Percentiles rank a stretch among this genome's conserved stretches.
These are phyloP conservation scores for Paracentrotus lividus DNA, from an alignment of 53 echinoderm and acorn worm genomes.

Conservation along the genomic window DNA sequence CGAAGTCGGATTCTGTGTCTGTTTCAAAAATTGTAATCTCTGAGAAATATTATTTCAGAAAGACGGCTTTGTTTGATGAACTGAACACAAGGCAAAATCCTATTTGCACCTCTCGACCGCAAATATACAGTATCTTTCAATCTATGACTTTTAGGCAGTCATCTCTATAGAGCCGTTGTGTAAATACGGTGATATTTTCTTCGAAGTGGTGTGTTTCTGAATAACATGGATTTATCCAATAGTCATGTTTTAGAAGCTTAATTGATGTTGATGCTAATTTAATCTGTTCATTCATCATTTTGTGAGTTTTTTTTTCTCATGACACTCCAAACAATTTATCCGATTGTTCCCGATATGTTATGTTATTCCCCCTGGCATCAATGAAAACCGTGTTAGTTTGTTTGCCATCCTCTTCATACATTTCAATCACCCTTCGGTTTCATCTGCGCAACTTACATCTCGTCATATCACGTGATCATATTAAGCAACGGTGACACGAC, in stretches of 20 bases:
- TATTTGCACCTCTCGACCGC: neutral
- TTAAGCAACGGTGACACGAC: too few relatives aligned
- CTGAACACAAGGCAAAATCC: neutral
- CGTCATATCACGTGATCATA: neutral
- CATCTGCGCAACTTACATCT: constrained; percentile 3
- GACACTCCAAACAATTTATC: too few relatives aligned
- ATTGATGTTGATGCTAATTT: neutral
- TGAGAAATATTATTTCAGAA: neutral
- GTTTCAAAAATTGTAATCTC: constrained; percentile 21
- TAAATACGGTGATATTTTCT: too few relatives aligned
- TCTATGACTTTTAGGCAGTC: too few relatives aligned
- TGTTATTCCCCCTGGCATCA: too few relatives aligned
- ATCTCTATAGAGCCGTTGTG: too few relatives aligned
- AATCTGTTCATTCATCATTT: neutral
- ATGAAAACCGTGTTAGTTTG: too few relatives aligned
- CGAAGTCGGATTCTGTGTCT: neutral
- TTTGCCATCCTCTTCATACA: constrained; percentile 20
- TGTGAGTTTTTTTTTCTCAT: too few relatives aligned
- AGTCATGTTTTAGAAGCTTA: too few relatives aligned
- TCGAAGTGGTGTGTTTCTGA: too few relatives aligned
- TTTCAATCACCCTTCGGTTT: neutral
- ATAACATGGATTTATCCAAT: too few relatives aligned
- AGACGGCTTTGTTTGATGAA: constrained; percentile 29
- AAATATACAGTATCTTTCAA: neutral
- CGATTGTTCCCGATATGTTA: too few relatives aligned